These are phyloP conservation scores for Perizoma affinitatum DNA, from an alignment of 2,888 invertebrate genomes.

Conservation along the genomic window DNA sequence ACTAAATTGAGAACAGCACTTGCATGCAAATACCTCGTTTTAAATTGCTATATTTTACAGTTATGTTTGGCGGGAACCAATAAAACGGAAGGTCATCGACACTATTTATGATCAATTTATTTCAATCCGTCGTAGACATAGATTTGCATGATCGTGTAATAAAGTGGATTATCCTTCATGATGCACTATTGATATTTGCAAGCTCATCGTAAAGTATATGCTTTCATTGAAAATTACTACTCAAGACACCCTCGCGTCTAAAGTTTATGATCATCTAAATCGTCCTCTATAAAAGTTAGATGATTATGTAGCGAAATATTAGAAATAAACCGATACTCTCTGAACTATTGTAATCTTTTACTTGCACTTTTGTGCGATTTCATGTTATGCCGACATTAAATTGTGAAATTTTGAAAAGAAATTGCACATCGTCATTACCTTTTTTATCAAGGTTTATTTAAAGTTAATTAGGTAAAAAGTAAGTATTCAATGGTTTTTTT, in stretches of 20 bases:
- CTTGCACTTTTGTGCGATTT: background rate
- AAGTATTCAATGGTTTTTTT: no score
- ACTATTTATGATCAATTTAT: slow-evolving; percentile 58
- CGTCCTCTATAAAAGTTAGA: slow-evolving; percentile 6
- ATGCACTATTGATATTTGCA: slow-evolving; percentile 67
- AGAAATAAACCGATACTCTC: background rate
- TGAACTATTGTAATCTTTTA: background rate
- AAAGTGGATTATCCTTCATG: slow-evolving; percentile 66
- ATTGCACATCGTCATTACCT: no score
- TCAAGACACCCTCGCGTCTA: slow-evolving; percentile 44
- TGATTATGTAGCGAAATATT: background rate
- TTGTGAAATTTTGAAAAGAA: no score
- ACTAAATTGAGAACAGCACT: slow-evolving; percentile 24
- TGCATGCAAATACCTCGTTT: slow-evolving; percentile 38
- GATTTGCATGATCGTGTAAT: slow-evolving; percentile 62
- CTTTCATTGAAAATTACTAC: slow-evolving; percentile 54
- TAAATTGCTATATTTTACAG: slow-evolving; percentile 41
- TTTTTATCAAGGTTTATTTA: no score
- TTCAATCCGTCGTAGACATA: slow-evolving; percentile 61
- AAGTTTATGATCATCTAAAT: slow-evolving; percentile 21
- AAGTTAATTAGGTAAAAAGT: no score
- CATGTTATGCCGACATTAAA: no score
- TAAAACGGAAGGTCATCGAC: slow-evolving; percentile 51
- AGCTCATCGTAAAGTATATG: slow-evolving; percentile 61
- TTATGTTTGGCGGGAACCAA: slow-evolving; percentile 41